Conservation (phyloP, 2,113 vertebrate genomes). For the Gallinago paraguaiae region DNA sequence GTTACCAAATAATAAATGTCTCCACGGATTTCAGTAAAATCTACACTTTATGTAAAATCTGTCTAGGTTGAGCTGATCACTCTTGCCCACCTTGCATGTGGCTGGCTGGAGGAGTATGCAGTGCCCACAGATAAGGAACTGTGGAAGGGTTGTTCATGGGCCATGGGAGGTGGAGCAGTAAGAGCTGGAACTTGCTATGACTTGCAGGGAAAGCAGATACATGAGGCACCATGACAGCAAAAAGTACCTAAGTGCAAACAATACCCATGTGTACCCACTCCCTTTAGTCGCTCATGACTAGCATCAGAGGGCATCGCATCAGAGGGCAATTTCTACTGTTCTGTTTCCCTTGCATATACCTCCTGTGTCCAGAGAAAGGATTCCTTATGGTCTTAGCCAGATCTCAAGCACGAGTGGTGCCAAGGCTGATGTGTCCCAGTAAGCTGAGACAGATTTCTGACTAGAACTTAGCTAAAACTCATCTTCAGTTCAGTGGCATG, state of each 20-base stretch:
- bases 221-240: not conserved
- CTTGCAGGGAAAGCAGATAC: not conserved
- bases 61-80: not conserved
- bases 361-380: not conserved
- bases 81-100: not conserved
- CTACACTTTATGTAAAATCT: not conserved
- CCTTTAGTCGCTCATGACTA: rapidly evolving
- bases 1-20: not conserved
- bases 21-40: not conserved
- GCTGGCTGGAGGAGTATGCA: not conserved
- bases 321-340: not conserved
- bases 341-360: not conserved
- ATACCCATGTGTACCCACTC: rapidly evolving
- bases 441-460: not conserved
- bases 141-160: not conserved
- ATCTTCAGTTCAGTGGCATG: not conserved
- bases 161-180: not conserved
- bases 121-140: not conserved
- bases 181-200: not conserved
- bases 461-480: not conserved
- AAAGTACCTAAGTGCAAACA: not conserved
- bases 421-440: not conserved
- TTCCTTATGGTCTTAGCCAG: not conserved
- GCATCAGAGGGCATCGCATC: not conserved
- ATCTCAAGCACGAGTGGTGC: not conserved